Evolutionary conservation across 2,113 vertebrate species (phyloP), one percentile per base, ranked within the genome.

Genomic region (Ornithorhynchus anatinus): DNA sequence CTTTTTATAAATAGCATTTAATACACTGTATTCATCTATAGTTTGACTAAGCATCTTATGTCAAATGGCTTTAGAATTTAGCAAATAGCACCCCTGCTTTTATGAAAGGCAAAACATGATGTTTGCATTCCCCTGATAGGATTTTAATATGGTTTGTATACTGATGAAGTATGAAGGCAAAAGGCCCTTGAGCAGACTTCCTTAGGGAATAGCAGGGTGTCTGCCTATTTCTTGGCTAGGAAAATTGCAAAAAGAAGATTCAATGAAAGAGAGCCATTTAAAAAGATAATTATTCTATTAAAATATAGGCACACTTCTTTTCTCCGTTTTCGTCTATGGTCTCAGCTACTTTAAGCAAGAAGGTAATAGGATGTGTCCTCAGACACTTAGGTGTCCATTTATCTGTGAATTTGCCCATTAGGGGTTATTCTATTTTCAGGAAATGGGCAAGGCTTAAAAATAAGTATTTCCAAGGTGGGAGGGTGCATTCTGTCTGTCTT

Each of bases 1-100:
- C 73, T 86, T 88, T 89, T 91, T 87, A 85, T 84, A 89, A 92
- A 82, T 75, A 86, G 64, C 64, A 72, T 84, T 90, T 87, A 90
- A 86, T 91, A 83, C 20, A 52, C 56, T 53, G 29, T 70, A 80
- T 78, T 91, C 40, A 61, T 60, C 35, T 69, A 45, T 70, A 86
- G 33, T 57, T 63, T 54, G 51, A 43, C 73, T 72, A 22, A 15
- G 72, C 70, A 67, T 79, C 73, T 57, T 74, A 27, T 79, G 64
- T 85, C 64, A 81, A 64, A 53, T 14, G 29, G 71, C 82, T 82
- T 72, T 80, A 48, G 69, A 74, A 53, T 88, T 68, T 77, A 73
- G 47, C 37, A 70, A 76, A 78, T 75, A 75, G 48, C 73, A 64
- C 10, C 25, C 51, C 20, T 25, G 72, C 38, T 75, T 43, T 57